Percentiles rank a stretch among this genome's conserved stretches.
These are phyloP conservation scores for Hypomecis atomaria DNA, from an alignment of 2,888 invertebrate genomes.

Conservation along the genomic window DNA sequence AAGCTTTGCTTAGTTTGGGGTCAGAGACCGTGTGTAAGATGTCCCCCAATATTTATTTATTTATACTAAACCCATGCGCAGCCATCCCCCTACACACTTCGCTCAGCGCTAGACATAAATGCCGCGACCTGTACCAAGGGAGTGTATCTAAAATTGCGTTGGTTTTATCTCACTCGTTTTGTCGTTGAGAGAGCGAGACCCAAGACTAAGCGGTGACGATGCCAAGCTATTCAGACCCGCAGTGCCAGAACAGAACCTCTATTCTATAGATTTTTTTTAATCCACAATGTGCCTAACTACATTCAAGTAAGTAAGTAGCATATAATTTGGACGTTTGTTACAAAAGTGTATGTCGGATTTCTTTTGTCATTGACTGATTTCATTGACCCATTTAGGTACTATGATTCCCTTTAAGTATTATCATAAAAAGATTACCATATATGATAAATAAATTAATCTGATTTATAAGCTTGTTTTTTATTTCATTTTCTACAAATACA, in stretches of 20 bases:
- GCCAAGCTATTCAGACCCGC: not conserved
- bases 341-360: not conserved
- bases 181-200: too few species aligned
- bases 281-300: not conserved
- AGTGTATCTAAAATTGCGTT: too few species aligned
- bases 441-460: slow-evolving; percentile 17
- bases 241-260: not conserved
- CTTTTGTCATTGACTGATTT: not conserved
- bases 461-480: slow-evolving; percentile 10
- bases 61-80: too few species aligned
- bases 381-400: not conserved
- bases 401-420: slow-evolving; percentile 10
- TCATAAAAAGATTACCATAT: slow-evolving; percentile 17
- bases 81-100: too few species aligned
- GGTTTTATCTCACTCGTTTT: too few species aligned
- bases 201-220: not conserved
- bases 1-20: too few species aligned
- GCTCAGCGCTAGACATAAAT: too few species aligned
- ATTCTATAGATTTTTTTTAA: not conserved
- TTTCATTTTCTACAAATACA: not conserved
- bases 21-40: too few species aligned
- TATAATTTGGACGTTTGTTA: not conserved
- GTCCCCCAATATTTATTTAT: too few species aligned
- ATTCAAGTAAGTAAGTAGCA: not conserved
- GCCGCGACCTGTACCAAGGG: too few species aligned